Evolutionary conservation across 2,888 invertebrate genomes (phyloP).

Genomic region (Eupithecia insigniata): DNA sequence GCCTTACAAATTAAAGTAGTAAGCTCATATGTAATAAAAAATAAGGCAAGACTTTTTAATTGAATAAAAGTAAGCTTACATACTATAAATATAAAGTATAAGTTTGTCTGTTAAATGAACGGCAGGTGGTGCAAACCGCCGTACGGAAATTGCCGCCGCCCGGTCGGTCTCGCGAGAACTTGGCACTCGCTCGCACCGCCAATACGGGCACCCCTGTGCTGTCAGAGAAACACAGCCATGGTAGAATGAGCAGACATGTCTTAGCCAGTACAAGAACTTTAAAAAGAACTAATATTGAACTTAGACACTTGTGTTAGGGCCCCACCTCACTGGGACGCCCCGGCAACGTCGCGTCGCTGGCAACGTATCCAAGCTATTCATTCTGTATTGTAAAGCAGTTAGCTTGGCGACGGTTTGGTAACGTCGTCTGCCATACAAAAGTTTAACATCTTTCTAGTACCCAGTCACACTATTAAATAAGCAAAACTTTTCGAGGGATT

Average conservation of each 20-base stretch:
- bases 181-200: constrained; percentile 57
- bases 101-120: constrained; percentile 59
- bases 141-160: constrained; percentile 69
- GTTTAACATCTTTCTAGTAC: no score
- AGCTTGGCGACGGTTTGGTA: no score
- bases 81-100: constrained; percentile 16
- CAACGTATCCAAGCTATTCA: no score
- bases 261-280: background rate
- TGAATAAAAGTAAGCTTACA: background rate
- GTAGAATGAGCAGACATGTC: constrained; percentile 2
- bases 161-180: constrained; percentile 58
- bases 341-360: no score
- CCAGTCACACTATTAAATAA: no score
- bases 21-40: background rate
- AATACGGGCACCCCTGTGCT: constrained; percentile 35
- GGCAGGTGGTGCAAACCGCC: constrained; percentile 69
- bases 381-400: no score
- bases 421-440: no score
- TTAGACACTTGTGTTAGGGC: no score
- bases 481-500: no score
- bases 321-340: no score
- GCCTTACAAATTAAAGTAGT: background rate
- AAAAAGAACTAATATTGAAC: background rate
- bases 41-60: background rate
- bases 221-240: background rate